Conservation (phyloP, 1,140 invertebrate genomes). For the Drosophila albomicans region DNA sequence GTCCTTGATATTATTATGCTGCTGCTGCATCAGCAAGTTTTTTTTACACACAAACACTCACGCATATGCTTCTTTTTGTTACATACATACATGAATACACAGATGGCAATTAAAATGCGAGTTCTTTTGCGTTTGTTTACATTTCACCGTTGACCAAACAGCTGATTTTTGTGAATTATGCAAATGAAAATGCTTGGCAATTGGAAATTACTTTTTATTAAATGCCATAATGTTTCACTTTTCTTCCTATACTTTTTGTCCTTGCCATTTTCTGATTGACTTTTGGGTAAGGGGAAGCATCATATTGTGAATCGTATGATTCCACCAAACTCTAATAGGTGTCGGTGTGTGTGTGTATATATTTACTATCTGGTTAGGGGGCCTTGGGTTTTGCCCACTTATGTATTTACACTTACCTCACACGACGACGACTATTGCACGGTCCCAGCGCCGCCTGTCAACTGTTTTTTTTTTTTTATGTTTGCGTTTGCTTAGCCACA, state of each 20-base stretch:
- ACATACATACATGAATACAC: too few relatives aligned
- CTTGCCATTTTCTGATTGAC: background rate
- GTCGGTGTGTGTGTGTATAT: background rate
- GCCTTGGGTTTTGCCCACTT: constrained; percentile 37
- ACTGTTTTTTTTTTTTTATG: constrained; percentile 22
- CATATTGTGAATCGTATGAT: background rate
- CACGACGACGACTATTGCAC: constrained; percentile 35
- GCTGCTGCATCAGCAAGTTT: background rate
- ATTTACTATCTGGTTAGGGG: constrained; percentile 28
- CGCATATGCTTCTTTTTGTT: too few relatives aligned
- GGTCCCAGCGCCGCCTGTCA: constrained; percentile 26
- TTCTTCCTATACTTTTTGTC: background rate
- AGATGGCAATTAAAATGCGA: background rate
- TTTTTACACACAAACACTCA: background rate
- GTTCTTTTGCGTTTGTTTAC: background rate
- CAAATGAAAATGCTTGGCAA: background rate
- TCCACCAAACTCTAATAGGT: background rate
- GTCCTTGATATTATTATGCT: background rate
- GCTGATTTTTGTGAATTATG: background rate
- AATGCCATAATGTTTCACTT: background rate
- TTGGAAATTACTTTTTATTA: background rate
- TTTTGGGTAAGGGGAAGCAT: background rate
- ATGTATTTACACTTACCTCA: constrained; percentile 38
- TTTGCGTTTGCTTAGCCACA: constrained; percentile 16
- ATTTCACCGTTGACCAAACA: background rate